These are phyloP conservation scores for Ceriagrion tenellum DNA, from an alignment of 2,888 invertebrate genomes.

Conservation along the genomic window DNA sequence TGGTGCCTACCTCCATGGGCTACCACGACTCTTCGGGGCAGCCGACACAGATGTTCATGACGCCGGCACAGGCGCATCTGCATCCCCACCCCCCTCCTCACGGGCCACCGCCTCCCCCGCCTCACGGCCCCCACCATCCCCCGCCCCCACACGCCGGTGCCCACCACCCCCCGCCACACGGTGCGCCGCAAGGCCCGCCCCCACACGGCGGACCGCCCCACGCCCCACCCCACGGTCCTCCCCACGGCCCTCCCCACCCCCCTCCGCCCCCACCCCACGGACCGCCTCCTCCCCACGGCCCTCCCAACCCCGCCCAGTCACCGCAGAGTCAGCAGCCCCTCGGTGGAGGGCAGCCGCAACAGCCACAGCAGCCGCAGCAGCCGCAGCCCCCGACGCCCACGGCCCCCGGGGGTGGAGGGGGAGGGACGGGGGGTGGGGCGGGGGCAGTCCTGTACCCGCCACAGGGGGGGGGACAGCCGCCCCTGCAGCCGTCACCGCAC, in stretches of 20 bases:
- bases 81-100: constrained; percentile 77
- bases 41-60: constrained; percentile 73
- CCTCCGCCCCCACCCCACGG: constrained; percentile 70
- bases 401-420: neutral
- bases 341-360: constrained; percentile 71
- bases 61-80: constrained; percentile 80
- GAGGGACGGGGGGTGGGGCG: neutral
- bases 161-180: constrained; percentile 62
- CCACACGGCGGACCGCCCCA: constrained; percentile 18
- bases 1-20: constrained; percentile 73
- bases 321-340: constrained; percentile 79
- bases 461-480: constrained; percentile 69
- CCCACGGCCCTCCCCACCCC: constrained; percentile 68
- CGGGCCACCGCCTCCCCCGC: constrained; percentile 72
- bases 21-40: constrained; percentile 78
- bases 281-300: constrained; percentile 74
- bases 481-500: constrained; percentile 80
- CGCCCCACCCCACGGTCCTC: constrained; percentile 35
- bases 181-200: neutral
- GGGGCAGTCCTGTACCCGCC: constrained; percentile 24
- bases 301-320: constrained; percentile 76
- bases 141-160: constrained; percentile 64
- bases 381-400: constrained; percentile 57
- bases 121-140: constrained; percentile 69
- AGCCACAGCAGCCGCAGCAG: constrained; percentile 68